Percentiles rank a stretch among this genome's conserved stretches.
Conservation (phyloP, 2,797 vertebrate genomes). For the Chloroceryle inda region DNA sequence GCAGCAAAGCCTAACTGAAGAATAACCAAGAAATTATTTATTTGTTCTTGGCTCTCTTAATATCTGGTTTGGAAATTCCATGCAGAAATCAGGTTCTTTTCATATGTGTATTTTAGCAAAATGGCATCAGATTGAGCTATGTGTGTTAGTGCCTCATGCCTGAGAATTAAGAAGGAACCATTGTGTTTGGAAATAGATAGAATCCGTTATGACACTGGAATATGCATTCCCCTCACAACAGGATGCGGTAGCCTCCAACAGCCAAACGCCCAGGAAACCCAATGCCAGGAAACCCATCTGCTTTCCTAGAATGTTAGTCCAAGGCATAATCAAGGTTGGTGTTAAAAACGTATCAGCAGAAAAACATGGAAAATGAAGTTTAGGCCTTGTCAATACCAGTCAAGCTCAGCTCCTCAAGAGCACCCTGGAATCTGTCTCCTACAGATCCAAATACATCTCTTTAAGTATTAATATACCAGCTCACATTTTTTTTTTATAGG, state of each 20-base stretch:
- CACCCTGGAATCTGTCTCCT: neutral
- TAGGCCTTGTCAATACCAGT: neutral
- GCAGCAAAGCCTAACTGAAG: conserved; percentile 37
- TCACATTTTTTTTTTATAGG: neutral
- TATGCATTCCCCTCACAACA: conserved; percentile 12
- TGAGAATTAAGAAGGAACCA: conserved; percentile 14
- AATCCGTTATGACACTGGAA: conserved; percentile 11
- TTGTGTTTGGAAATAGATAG: conserved; percentile 46
- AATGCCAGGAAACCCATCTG: conserved; percentile 64
- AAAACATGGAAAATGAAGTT: conserved; percentile 19
- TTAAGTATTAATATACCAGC: neutral
- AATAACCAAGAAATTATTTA: conserved; percentile 65
- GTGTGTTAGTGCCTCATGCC: neutral
- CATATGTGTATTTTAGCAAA: conserved; percentile 10
- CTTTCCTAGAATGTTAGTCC: conserved; percentile 17
- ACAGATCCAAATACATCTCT: neutral
- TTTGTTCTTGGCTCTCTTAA: conserved; percentile 58
- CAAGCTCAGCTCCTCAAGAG: neutral
- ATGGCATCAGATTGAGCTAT: neutral
- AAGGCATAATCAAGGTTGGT: neutral
- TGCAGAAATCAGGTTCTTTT: conserved; percentile 27
- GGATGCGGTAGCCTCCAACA: conserved; percentile 23
- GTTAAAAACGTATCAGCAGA: conserved; percentile 36
- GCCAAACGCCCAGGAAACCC: conserved; percentile 31
- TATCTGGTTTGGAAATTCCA: conserved; percentile 29